Conservation (phyloP, 2,888 invertebrate genomes). For the Diarsia brunnea region DNA sequence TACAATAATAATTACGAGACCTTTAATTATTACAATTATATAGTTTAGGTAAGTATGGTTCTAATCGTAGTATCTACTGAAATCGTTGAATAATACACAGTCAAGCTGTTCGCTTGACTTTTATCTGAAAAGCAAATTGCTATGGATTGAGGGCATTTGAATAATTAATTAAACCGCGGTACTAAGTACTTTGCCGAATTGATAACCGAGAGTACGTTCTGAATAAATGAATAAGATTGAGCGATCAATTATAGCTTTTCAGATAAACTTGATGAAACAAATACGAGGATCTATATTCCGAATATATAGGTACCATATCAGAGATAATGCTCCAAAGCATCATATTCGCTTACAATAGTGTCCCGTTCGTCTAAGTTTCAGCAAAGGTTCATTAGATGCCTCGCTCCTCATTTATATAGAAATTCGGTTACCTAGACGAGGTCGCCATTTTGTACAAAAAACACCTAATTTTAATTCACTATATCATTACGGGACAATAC, state of each 20-base stretch:
- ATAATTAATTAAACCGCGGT: conserved; percentile 52
- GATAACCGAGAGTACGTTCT: conserved; percentile 39
- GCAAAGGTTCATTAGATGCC: conserved; percentile 71
- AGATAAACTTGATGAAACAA: conserved; percentile 71
- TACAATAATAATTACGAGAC: conserved; percentile 90
- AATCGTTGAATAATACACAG: conserved; percentile 79
- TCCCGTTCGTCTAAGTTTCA: conserved; percentile 75
- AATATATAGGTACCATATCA: conserved; percentile 59
- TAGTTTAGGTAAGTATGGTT: conserved; percentile 84
- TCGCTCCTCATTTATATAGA: conserved; percentile 82
- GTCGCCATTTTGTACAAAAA: conserved; percentile 89
- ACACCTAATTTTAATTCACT: conserved; percentile 84
- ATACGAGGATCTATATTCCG: conserved; percentile 61
- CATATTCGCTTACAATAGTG: conserved; percentile 70
- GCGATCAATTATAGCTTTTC: conserved; percentile 71
- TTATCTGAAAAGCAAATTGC: conserved; percentile 77
- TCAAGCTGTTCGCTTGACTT: conserved; percentile 59
- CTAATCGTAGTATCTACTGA: conserved; percentile 83
- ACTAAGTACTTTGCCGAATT: conserved; percentile 78
- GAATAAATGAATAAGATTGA: conserved; percentile 50
- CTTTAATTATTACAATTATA: conserved; percentile 87
- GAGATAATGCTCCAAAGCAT: conserved; percentile 64
- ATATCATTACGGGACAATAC: conserved; percentile 87
- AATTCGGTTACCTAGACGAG: conserved; percentile 91
- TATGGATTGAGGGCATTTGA: conserved; percentile 50